A percentile compares a stretch with the other conserved stretches of the same genome.
phyloP scores from a whole-genome alignment of 2,113 vertebrate species.

The Athene cunicularia region DNA sequence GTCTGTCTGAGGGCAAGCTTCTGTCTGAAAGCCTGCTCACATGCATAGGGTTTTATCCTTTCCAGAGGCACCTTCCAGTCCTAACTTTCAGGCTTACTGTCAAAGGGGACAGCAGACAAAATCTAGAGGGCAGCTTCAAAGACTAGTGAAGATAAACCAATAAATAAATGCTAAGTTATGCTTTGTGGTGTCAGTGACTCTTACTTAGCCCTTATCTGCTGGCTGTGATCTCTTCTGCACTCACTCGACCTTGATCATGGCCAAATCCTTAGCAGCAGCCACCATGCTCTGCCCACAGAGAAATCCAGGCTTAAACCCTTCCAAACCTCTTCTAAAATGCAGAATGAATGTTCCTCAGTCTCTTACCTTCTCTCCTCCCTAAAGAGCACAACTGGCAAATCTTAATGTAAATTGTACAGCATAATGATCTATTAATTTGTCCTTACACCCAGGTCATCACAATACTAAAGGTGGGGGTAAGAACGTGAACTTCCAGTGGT shows the following conservation, averaged over 20 bases:
- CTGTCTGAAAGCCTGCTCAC: background rate
- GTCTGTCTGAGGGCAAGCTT: background rate
- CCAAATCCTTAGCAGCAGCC: background rate
- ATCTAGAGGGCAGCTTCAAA: background rate
- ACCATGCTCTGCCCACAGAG: background rate
- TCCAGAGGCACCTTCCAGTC: background rate
- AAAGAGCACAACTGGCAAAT: background rate
- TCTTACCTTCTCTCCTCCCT: background rate
- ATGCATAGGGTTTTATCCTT: background rate
- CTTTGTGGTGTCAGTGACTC: background rate
- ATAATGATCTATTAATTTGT: background rate
- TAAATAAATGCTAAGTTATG: background rate
- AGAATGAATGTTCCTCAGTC: background rate
- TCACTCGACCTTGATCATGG: accelerated
- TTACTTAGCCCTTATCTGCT: background rate
- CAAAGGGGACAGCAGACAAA: background rate
- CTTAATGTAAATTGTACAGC: background rate
- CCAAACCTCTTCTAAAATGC: background rate
- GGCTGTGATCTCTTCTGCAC: background rate
- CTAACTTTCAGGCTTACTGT: background rate
- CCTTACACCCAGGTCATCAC: background rate
- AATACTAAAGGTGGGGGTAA: background rate
- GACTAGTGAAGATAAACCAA: background rate
- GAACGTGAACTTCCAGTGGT: background rate
- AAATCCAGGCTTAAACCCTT: background rate